Conservation (phyloP, 2,797 vertebrate genomes). For the Hipposideros larvatus region DNA sequence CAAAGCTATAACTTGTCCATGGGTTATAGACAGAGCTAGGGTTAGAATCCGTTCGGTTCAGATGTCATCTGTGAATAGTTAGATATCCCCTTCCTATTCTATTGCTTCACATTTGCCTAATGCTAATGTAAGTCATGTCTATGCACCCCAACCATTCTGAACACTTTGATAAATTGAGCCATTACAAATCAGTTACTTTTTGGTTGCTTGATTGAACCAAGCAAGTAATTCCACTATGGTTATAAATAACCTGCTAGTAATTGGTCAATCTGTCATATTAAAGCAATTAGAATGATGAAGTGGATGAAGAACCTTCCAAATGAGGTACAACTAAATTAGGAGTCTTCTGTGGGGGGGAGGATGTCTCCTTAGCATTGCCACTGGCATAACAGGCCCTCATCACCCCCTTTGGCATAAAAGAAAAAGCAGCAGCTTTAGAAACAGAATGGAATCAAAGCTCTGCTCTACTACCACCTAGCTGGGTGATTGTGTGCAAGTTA, state of each 20-base stretch:
- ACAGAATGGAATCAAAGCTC: constrained; percentile 48
- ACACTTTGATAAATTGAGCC: constrained; percentile 67
- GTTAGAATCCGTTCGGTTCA: neutral
- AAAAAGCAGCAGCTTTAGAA: constrained; percentile 14
- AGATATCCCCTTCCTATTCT: neutral
- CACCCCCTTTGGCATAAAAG: neutral
- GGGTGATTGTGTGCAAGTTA: neutral
- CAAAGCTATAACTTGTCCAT: neutral
- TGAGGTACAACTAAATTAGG: constrained; percentile 63
- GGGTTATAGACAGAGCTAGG: neutral
- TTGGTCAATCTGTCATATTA: constrained; percentile 78
- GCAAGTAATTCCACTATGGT: constrained; percentile 67
- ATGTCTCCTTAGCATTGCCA: neutral
- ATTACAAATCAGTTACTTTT: constrained; percentile 75
- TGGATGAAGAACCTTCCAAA: constrained; percentile 66
- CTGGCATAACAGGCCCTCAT: neutral
- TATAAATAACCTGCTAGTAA: constrained; percentile 81
- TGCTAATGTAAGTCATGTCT: neutral
- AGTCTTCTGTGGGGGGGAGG: neutral
- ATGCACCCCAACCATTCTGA: constrained; percentile 14
- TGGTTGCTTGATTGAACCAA: constrained; percentile 72
- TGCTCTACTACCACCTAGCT: neutral
- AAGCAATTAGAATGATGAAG: constrained; percentile 75
- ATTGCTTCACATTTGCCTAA: constrained; percentile 1
- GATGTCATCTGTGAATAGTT: neutral